These are phyloP conservation scores for Drosophila seguyi DNA, from an alignment of 1,140 invertebrate species.

Conservation along the genomic window DNA sequence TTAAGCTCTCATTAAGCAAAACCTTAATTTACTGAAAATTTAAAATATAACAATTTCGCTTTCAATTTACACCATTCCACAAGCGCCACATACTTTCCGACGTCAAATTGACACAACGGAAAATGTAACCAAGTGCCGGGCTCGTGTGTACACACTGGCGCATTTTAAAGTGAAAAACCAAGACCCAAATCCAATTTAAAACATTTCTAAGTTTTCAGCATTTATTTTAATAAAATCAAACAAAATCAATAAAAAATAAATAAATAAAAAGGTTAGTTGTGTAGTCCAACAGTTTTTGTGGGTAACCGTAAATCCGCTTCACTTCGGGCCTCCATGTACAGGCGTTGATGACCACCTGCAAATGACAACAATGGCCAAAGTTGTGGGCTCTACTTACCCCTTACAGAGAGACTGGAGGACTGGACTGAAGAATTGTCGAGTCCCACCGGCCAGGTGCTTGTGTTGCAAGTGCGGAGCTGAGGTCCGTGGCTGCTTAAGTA, in stretches of 20 bases:
- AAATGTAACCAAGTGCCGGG: background rate
- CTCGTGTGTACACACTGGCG: slow-evolving; percentile 10
- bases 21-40: too few relatives aligned
- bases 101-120: background rate
- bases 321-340: background rate
- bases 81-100: background rate
- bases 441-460: slow-evolving; percentile 10
- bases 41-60: too few relatives aligned
- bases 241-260: slow-evolving; percentile 1
- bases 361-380: slow-evolving; percentile 41
- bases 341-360: slow-evolving; percentile 30
- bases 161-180: background rate
- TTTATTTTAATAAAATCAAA: slow-evolving; percentile 10
- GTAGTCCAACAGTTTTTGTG: background rate
- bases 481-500: slow-evolving; percentile 57
- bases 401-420: slow-evolving; percentile 1
- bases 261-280: background rate
- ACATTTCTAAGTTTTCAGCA: background rate
- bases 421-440: slow-evolving; percentile 5
- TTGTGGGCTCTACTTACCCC: slow-evolving; percentile 62
- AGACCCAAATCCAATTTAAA: background rate
- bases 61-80: background rate
- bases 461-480: slow-evolving; percentile 22
- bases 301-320: background rate
- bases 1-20: too few relatives aligned